Evolutionary conservation across 2,888 invertebrate species (phyloP), one percentile per base, ranked within the genome.

Genomic region (Dasypogon diadema): DNA sequence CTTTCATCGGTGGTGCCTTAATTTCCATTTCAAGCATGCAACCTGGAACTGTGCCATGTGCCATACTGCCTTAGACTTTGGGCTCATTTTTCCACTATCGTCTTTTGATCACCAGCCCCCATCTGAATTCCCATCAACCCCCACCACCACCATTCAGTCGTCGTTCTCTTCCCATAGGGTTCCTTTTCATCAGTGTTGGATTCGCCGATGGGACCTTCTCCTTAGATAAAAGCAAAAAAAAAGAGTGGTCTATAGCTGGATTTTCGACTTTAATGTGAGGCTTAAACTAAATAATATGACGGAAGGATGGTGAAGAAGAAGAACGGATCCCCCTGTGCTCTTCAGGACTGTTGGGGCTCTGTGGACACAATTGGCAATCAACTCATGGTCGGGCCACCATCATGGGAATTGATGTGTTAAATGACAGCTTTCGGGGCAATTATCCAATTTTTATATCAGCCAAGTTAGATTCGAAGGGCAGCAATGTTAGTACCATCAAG

Each of bases 371-470:
- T 73, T 54, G 56, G 56, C 73, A 56, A 42, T 70, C 56, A 24
- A 22, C 21, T 37, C 73, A 56, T 56, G 73, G 56, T 16, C 24
- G 56, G n/a, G 22, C 26, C 22, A 12, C 46, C 56, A 26, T 73
- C 30, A 58, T 12, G 58, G 46, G 30, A 74, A 74, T 74, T 74
- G 74, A 74, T 74, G 74, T 74, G 74, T 74, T 58, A 58, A 74
- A 74, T 74, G 74, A 60, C 58, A 58, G 74, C 74, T 60, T 60
- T 46, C 54, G 30, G 48, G 74, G 74, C 58, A 74, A 74, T 74
- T 74, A 58, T 74, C 74, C 74, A 74, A 74, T 74, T 74, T 74
- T 58, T 73, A 70, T 70, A 70, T 70, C 65, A 68, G 48, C 65
- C n/a, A 48, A 68, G 18, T 68, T 68, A 48, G 65, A 46, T 34